phyloP scores from a whole-genome alignment of 2,797 vertebrate genomes.

The Melopsittacus undulatus region DNA sequence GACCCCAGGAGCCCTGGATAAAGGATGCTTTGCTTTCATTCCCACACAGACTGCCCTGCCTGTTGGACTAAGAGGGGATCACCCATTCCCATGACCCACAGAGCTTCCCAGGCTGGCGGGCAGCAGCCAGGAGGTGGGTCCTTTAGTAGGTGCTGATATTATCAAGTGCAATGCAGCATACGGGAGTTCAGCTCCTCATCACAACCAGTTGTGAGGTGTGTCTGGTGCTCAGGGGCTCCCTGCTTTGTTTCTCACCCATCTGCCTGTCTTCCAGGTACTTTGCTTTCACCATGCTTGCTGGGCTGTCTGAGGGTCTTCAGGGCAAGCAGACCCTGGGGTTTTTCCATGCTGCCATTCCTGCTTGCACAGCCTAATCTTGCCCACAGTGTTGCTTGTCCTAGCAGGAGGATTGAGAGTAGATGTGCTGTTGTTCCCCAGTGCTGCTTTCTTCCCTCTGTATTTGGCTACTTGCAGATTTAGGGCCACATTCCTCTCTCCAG shows the following conservation, averaged over 20 bases:
- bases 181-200: constrained; percentile 45
- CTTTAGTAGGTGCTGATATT: constrained; percentile 47
- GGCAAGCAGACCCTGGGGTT: not conserved
- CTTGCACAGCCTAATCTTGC: not conserved
- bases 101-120: not conserved
- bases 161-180: constrained; percentile 51
- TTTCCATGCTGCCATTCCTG: not conserved
- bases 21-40: constrained; percentile 36
- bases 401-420: not conserved
- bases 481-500: not conserved
- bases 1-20: not conserved
- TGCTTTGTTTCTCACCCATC: not conserved
- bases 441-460: not conserved
- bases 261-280: not conserved
- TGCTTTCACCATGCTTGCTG: not conserved
- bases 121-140: constrained; percentile 44
- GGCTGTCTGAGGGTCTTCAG: not conserved
- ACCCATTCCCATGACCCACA: not conserved
- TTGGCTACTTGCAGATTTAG: not conserved
- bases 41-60: constrained; percentile 25
- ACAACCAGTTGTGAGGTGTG: not conserved
- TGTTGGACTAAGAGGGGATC: constrained; percentile 13
- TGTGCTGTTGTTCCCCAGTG: not conserved
- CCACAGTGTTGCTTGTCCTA: not conserved
- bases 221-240: constrained; percentile 48